Percentiles rank a stretch among this genome's conserved stretches.
Conservation (phyloP, 35 echinoderm and acorn worm genomes). For the Ptychodera flava region DNA sequence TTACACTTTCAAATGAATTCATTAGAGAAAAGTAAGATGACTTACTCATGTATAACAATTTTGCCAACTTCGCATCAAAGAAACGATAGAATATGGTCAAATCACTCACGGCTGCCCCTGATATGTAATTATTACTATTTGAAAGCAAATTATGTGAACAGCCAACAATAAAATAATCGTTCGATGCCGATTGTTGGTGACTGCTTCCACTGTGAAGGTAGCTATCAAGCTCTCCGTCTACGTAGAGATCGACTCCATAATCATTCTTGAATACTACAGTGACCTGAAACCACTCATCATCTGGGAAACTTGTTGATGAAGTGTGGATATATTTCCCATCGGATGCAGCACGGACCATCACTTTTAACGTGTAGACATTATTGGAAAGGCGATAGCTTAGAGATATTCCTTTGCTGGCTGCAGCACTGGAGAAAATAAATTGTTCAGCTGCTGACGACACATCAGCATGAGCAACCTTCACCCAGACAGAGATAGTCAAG, state of each 20-base stretch:
- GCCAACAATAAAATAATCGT: background rate
- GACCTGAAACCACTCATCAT: slow-evolving; percentile 56
- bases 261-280: slow-evolving; percentile 28
- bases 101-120: background rate
- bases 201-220: background rate
- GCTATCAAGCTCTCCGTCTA: slow-evolving; percentile 19
- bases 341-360: slow-evolving; percentile 3
- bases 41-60: background rate
- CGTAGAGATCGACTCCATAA: slow-evolving; percentile 20
- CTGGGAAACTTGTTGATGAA: slow-evolving; percentile 28
- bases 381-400: background rate
- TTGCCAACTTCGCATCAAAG: background rate
- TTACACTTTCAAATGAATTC: no score
- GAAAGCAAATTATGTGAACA: no score
- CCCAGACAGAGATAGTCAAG: slow-evolving; percentile 53
- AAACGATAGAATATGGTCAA: background rate
- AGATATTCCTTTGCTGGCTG: background rate
- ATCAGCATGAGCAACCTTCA: slow-evolving; percentile 8
- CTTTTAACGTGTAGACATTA: background rate
- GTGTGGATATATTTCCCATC: slow-evolving; percentile 5
- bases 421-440: slow-evolving; percentile 14
- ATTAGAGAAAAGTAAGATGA: no score
- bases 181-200: background rate
- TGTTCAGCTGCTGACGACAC: slow-evolving; percentile 7
- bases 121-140: background rate